Base-by-base conservation (phyloP, 2,113 vertebrate species). In the Phoenicopterus ruber region DNA sequence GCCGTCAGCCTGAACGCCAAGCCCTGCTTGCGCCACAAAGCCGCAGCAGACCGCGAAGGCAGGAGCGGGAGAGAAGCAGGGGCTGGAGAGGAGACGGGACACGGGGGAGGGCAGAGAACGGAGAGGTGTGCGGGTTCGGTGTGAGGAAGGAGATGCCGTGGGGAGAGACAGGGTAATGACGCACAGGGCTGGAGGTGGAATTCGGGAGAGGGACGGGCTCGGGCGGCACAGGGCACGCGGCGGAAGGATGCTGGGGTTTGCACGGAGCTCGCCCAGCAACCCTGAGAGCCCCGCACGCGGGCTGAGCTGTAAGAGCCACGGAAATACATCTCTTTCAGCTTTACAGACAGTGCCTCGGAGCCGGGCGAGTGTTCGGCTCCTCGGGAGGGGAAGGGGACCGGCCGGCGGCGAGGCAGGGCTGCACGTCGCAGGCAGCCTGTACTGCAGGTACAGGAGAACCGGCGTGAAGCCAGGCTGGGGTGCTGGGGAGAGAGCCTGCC, bases 281-380 rank as follows among this genome's bases (percentile, higher is more conserved):
- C 0, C 5, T 3, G 17, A 44, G 15, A 54, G 47, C 17, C 52
- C 40, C 25, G 1, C 19, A 18, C 0, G 0, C 3, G 5, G 32
- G 36, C 42, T 50, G 77, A 67, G 62, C 16, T 5, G 9, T 8
- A n/a, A 52, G 8, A 67, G 19, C 54, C 54, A 28, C 2, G 12
- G 63, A 21, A 72, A 63, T 17, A 67, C 36, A 50, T 11, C 62
- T 13, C 12, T 21, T n/a, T 10, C 0, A 14, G 55, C 26, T 40
- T 70, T 17, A 28, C 40, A 24, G 61, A 13, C 36, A 10, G 58
- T 7, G 28, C 50, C 42, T 26, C 7, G 8, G 66, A 36, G 50
- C 31, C 2, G 0, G 2, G 25, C 0, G 2, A 6, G 32, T 5
- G 11, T 44, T 58, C 24, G 47, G 22, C 22, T 24, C 44, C 63